Evolutionary conservation across 2,888 invertebrate species (phyloP).

Genomic region (Lepidocyrtoides sp.): DNA sequence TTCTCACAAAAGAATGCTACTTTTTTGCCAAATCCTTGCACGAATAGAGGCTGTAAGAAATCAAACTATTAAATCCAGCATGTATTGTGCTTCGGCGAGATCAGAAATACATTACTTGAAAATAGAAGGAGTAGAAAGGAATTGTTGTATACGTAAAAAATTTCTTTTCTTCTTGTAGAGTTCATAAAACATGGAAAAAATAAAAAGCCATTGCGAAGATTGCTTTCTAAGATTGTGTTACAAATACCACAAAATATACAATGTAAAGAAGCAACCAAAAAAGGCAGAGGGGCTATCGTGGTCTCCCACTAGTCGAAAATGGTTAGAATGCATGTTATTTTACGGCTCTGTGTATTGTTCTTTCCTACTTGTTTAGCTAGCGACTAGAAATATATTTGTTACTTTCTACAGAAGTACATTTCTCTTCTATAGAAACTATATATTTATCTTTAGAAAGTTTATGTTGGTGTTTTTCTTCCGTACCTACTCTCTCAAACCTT

Average conservation of each 20-base stretch:
- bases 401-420: background rate
- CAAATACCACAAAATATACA: background rate
- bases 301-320: constrained; percentile 31
- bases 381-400: background rate
- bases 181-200: constrained; percentile 20
- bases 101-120: background rate
- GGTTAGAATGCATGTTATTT: constrained; percentile 52
- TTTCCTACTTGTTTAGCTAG: background rate
- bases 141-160: background rate
- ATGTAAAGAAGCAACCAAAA: background rate
- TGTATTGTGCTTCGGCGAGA: background rate
- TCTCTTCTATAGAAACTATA: too few relatives aligned
- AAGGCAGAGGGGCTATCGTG: background rate
- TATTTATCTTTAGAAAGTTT: constrained; percentile 34
- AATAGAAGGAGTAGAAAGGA: background rate
- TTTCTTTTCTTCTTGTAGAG: background rate
- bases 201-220: constrained; percentile 30
- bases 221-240: constrained; percentile 6
- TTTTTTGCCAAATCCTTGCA: too few relatives aligned
- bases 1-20: background rate
- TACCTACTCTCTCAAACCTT: constrained; percentile 13
- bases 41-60: background rate
- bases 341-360: constrained; percentile 26
- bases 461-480: constrained; percentile 45
- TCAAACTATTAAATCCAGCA: background rate